phyloP scores from a whole-genome alignment of 1,140 invertebrate genomes.

The Neelides sp. region DNA sequence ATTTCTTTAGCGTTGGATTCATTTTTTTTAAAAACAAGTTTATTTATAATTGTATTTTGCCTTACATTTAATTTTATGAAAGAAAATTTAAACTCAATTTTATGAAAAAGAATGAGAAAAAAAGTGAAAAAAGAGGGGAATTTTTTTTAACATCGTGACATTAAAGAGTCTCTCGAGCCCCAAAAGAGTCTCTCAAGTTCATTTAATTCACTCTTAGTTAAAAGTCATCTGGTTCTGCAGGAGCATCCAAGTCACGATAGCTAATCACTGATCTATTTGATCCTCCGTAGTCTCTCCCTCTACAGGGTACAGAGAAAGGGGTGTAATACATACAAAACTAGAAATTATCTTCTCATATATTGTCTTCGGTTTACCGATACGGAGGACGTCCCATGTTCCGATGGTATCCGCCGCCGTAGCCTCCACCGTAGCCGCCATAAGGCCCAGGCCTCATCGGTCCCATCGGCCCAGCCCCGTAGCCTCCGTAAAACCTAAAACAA shows the following conservation, averaged over 20 bases:
- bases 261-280: constrained; percentile 66
- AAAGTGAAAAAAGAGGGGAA: too few relatives aligned
- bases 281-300: constrained; percentile 51
- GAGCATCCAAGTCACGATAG: constrained; percentile 82
- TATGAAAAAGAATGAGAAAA: too few relatives aligned
- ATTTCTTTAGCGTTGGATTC: too few relatives aligned
- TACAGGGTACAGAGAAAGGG: constrained; percentile 35
- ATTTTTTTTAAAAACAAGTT: too few relatives aligned
- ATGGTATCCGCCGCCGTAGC: constrained; percentile 14
- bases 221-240: constrained; percentile 71
- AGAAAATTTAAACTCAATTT: too few relatives aligned
- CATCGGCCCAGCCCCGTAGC: not conserved
- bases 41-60: too few relatives aligned
- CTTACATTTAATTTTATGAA: too few relatives aligned
- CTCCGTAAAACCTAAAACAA: not conserved
- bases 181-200: too few relatives aligned
- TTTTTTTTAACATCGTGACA: too few relatives aligned
- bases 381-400: constrained; percentile 1
- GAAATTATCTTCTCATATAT: not conserved
- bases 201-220: too few relatives aligned
- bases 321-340: constrained; percentile 4
- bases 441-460: not conserved
- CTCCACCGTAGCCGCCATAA: constrained; percentile 34
- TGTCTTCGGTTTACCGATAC: not conserved
- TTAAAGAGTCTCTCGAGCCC: too few relatives aligned